Evolutionary conservation across 2,888 invertebrate species (phyloP), one percentile per base, ranked within the genome.

Genomic region (Diaphora mendica): DNA sequence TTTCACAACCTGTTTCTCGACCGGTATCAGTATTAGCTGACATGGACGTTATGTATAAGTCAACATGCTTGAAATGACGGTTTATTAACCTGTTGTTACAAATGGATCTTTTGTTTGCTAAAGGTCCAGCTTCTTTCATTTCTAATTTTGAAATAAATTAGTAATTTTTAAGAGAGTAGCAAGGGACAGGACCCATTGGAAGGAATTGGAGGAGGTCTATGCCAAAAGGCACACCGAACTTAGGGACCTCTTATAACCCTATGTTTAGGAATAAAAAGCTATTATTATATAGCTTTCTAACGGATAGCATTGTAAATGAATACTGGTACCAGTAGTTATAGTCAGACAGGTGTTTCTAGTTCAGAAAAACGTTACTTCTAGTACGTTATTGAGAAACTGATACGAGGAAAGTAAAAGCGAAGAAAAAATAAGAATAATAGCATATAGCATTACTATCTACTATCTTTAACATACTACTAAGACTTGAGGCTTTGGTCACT

Each of bases 11-110:
- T 65, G 35, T 77, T 84, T 70, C 73, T 74, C 64, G 51, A 26
- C 73, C 30, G 72, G 48, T 74, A 73, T 76, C 73, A 67, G 66
- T 70, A 74, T 79, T 74, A 77, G 70, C 79, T 83, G 79, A 83
- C 76, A 81, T 84, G 78, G 79, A 79, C 67, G 73, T 82, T 78
- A 64, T 76, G 75, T 79, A 80, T 79, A 84, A 82, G 77, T 82
- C 79, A 80, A 81, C 82, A 84, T 79, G n/a, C n/a, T n/a, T n/a
- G 81, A 84, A 75, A 79, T 71, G 72, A 68, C 62, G 74, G 73
- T 82, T 44, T 35, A 44, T 44, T 35, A 44, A 70, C 72, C 68
- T 55, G 39, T 73, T 39, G 39, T 73, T 76, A 30, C 42, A 11
- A 67, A 62, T 62, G 35, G 17, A 70, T 69, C 17, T 15, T 64